Conservation (phyloP, 2,888 invertebrate species). For the Scaeva pyrastri region DNA sequence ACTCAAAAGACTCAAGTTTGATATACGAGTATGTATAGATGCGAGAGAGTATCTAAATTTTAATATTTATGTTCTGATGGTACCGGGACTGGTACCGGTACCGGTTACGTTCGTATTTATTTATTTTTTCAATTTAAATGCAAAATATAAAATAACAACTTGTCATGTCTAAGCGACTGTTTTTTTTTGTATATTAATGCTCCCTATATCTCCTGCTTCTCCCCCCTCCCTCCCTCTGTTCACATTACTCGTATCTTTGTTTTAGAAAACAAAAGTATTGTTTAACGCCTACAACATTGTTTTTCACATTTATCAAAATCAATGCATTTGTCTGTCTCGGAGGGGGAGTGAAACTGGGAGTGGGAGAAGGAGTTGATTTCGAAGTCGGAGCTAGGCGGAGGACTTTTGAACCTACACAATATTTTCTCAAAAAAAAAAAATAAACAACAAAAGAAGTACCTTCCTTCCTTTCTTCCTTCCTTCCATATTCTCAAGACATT, state of each 20-base stretch:
- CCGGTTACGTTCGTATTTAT: neutral
- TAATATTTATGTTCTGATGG: no score
- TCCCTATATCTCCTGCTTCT: neutral
- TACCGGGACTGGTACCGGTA: no score
- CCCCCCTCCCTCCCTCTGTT: neutral
- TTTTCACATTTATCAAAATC: conserved; percentile 40
- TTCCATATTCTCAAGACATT: conserved; percentile 8
- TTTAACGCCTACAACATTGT: conserved; percentile 32
- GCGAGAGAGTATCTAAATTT: no score
- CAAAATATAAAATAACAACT: conserved; percentile 35
- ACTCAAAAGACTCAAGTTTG: neutral
- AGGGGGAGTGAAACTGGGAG: neutral
- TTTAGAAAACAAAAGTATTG: conserved; percentile 16
- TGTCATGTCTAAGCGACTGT: conserved; percentile 37
- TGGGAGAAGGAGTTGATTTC: no score
- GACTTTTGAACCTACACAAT: conserved; percentile 25
- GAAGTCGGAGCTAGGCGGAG: neutral
- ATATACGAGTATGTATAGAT: neutral
- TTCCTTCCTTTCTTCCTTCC: no score
- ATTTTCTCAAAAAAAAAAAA: neutral
- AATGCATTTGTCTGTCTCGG: conserved; percentile 28
- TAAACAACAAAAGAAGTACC: no score
- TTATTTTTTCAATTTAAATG: conserved; percentile 30
- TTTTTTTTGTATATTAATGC: conserved; percentile 28
- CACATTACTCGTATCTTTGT: no score